Percentiles rank a stretch among this genome's conserved stretches.
Evolutionary conservation across 2,888 invertebrate genomes (phyloP).

Genomic region (Gryllus longicercus): DNA sequence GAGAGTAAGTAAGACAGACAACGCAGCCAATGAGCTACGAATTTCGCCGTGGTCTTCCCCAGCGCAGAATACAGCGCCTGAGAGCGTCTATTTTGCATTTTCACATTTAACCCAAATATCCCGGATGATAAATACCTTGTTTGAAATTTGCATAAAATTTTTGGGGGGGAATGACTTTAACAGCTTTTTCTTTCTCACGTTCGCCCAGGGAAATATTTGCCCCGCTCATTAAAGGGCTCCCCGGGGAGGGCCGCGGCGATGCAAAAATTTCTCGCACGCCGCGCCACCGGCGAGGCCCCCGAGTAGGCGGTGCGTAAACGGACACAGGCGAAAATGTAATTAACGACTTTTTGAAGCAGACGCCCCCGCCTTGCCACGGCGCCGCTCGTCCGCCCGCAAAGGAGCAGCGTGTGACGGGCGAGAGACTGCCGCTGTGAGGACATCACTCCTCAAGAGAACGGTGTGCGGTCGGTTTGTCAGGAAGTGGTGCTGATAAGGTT

Average conservation of each 20-base stretch:
- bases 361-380: not conserved
- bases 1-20: not conserved
- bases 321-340: conserved; percentile 4
- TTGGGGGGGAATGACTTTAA: not conserved
- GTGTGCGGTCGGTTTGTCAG: too few relatives aligned
- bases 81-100: conserved; percentile 3
- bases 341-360: not conserved
- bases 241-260: not conserved
- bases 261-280: not conserved
- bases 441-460: too few relatives aligned
- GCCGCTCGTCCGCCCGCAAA: not conserved
- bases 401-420: not conserved
- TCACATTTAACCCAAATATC: conserved; percentile 3
- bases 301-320: not conserved
- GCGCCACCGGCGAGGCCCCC: not conserved
- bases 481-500: too few relatives aligned
- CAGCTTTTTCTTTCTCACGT: not conserved
- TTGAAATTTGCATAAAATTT: not conserved
- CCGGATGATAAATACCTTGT: not conserved
- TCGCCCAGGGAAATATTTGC: conserved; percentile 17
- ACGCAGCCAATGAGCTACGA: not conserved
- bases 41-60: not conserved
- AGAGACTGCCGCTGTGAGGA: too few relatives aligned
- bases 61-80: not conserved
- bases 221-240: conserved; percentile 17